Evolutionary conservation across 2,797 vertebrate genomes (phyloP).

Genomic region (Megalops cyprinoides): DNA sequence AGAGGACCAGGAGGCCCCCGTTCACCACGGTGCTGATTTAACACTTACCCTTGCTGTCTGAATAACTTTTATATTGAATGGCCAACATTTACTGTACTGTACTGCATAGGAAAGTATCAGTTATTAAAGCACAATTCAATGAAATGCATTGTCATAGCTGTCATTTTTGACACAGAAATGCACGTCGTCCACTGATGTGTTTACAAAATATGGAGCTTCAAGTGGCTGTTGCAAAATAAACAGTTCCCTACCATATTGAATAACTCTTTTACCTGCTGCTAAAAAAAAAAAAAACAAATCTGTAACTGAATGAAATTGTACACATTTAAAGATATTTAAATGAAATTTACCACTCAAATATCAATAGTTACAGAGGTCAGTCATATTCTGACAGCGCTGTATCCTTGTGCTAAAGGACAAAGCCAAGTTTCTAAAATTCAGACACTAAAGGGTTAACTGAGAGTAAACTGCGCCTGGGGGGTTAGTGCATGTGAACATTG

Average conservation of each 20-base stretch:
- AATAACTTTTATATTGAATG: slow-evolving; percentile 11
- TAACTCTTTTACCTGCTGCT: no score
- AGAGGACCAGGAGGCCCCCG: not conserved
- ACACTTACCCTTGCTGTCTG: not conserved
- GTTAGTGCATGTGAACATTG: slow-evolving; percentile 45
- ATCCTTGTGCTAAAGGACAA: not conserved
- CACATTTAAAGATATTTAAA: no score
- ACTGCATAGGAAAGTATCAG: not conserved
- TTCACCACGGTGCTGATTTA: not conserved
- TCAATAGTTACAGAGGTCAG: no score
- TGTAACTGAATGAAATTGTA: not conserved
- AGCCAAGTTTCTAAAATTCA: not conserved
- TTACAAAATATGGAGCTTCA: not conserved
- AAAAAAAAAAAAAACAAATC: no score
- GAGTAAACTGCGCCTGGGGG: slow-evolving; percentile 47
- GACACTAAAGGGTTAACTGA: slow-evolving; percentile 56
- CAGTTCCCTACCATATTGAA: no score
- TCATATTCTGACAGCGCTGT: no score
- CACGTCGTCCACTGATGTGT: no score
- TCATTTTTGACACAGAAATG: not conserved
- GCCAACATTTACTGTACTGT: not conserved
- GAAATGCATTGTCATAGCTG: not conserved
- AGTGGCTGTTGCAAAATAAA: not conserved
- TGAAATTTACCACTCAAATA: no score
- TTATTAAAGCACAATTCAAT: not conserved